These are phyloP conservation scores for Pseudochaenichthys georgianus DNA, from an alignment of 2,797 vertebrate species.

Conservation along the genomic window DNA sequence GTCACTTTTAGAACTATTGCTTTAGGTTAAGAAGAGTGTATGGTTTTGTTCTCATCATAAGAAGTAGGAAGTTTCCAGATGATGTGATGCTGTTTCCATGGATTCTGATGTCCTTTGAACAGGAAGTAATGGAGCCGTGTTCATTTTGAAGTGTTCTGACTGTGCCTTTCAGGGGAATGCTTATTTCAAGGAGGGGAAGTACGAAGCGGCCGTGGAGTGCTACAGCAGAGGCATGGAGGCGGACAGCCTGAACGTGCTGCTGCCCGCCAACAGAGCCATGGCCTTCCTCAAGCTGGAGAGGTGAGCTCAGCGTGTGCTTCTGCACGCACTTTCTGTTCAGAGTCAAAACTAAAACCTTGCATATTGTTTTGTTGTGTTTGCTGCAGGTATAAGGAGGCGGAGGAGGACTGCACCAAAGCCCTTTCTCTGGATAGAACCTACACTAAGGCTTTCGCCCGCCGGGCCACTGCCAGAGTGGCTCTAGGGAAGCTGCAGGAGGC, in stretches of 20 bases:
- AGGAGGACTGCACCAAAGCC: constrained; percentile 92
- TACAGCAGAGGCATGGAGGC: constrained; percentile 92
- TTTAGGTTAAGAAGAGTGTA: not conserved
- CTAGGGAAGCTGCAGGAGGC: constrained; percentile 90
- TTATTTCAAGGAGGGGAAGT: constrained; percentile 97
- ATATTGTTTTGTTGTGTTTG: not conserved
- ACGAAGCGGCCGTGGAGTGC: constrained; percentile 92
- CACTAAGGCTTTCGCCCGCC: constrained; percentile 94
- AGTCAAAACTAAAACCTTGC: no score
- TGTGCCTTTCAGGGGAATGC: constrained; percentile 89
- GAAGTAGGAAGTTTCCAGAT: not conserved
- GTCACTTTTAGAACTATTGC: not conserved
- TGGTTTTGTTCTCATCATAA: not conserved
- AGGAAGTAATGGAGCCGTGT: not conserved
- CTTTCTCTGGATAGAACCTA: constrained; percentile 91
- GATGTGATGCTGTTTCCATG: not conserved
- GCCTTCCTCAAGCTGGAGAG: constrained; percentile 93
- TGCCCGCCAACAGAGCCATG: constrained; percentile 98
- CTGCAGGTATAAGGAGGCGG: constrained; percentile 91
- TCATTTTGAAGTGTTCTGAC: not conserved
- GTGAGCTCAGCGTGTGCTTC: constrained; percentile 73
- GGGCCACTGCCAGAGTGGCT: constrained; percentile 91
- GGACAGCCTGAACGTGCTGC: constrained; percentile 90
- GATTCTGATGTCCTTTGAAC: not conserved
- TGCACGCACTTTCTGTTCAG: not conserved